phyloP scores from a whole-genome alignment of 2,797 vertebrate species.

The Oophaga sylvatica region DNA sequence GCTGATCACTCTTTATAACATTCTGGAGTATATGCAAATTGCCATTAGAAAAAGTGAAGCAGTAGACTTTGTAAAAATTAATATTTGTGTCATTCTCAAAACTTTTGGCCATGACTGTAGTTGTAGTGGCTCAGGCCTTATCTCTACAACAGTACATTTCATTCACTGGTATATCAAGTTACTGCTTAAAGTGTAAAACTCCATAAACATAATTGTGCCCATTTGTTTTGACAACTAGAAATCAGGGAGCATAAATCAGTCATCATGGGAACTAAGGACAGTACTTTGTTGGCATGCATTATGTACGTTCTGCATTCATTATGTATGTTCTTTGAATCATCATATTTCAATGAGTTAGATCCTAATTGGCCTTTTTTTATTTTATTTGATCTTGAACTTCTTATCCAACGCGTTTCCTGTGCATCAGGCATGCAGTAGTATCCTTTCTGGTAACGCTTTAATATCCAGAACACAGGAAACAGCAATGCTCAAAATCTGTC shows the following conservation, averaged over 20 bases:
- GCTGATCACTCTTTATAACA: too few relatives aligned
- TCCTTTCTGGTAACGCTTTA: constrained; percentile 8
- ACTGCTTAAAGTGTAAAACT: background rate
- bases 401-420: constrained; percentile 4
- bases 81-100: too few relatives aligned
- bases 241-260: background rate
- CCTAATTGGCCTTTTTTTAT: constrained; percentile 12
- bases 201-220: background rate
- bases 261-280: background rate
- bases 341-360: background rate
- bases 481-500: constrained; percentile 11
- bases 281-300: background rate
- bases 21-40: too few relatives aligned
- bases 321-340: background rate
- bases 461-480: constrained; percentile 20
- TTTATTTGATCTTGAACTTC: constrained; percentile 25
- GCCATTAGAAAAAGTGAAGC: too few relatives aligned
- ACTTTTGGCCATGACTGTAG: too few relatives aligned
- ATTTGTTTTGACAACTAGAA: background rate
- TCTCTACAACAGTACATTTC: too few relatives aligned
- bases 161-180: too few relatives aligned
- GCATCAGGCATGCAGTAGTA: background rate
- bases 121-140: too few relatives aligned
- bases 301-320: background rate
- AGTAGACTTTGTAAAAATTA: too few relatives aligned